Percentiles rank a stretch among this genome's conserved stretches.
These are phyloP conservation scores for Sericinus montela DNA, from an alignment of 2,888 invertebrate species.

Conservation along the genomic window DNA sequence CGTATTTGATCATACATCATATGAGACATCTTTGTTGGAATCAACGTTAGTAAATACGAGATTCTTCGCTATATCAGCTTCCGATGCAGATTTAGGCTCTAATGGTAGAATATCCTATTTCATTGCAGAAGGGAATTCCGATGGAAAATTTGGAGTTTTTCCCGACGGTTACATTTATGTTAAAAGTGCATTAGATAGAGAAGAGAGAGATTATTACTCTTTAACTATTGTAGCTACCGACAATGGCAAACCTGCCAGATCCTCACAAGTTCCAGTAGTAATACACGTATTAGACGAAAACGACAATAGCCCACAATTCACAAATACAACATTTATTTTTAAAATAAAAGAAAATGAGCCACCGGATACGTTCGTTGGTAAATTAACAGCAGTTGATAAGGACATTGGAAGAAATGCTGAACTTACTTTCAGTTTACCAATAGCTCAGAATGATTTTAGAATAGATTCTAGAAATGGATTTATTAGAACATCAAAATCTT, in stretches of 20 bases:
- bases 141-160: conserved; percentile 94
- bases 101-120: conserved; percentile 90
- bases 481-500: conserved; percentile 89
- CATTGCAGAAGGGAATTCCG: conserved; percentile 91
- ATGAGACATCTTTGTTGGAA: conserved; percentile 94
- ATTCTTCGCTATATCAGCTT: conserved; percentile 93
- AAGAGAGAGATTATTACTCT: conserved; percentile 94
- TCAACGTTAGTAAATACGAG: conserved; percentile 94
- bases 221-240: conserved; percentile 91
- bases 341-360: conserved; percentile 93
- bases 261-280: conserved; percentile 93
- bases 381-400: conserved; percentile 91
- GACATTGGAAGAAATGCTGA: conserved; percentile 96
- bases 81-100: conserved; percentile 90
- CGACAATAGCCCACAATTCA: conserved; percentile 96
- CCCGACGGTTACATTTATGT: conserved; percentile 96
- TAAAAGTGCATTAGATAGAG: conserved; percentile 90
- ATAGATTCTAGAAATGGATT: conserved; percentile 95
- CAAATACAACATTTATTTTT: conserved; percentile 93
- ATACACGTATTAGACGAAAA: conserved; percentile 97
- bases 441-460: conserved; percentile 88
- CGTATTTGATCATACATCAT: conserved; percentile 93
- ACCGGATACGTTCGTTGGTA: conserved; percentile 94
- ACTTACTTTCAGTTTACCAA: conserved; percentile 88
- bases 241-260: conserved; percentile 86